Evolutionary conservation across 2,113 vertebrate genomes (phyloP).

Genomic region (Ciconia boyciana): DNA sequence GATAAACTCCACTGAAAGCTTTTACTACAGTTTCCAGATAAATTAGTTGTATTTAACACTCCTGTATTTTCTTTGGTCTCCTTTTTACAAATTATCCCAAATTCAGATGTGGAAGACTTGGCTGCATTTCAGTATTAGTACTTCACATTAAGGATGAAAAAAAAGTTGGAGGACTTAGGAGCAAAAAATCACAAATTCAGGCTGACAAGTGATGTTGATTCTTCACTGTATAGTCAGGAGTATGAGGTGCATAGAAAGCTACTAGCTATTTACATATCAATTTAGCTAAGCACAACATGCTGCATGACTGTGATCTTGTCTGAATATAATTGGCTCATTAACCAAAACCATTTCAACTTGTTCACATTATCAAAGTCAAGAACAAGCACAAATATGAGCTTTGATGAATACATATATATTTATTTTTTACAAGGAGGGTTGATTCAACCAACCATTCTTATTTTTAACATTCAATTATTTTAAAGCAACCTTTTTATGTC

Average conservation of each 20-base stretch:
- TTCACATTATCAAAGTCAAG: constrained; percentile 1
- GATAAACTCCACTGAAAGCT: background rate
- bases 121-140: background rate
- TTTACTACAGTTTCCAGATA: background rate
- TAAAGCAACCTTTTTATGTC: background rate
- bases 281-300: constrained; percentile 18
- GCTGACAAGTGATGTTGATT: background rate
- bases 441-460: background rate
- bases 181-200: background rate
- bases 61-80: background rate
- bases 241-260: background rate
- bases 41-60: background rate
- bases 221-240: background rate
- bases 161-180: background rate
- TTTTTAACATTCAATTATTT: background rate
- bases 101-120: background rate
- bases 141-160: background rate
- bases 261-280: background rate
- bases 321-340: constrained; percentile 47
- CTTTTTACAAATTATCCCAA: background rate
- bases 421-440: background rate
- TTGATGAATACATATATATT: background rate
- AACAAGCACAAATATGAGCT: background rate
- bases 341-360: constrained; percentile 36
- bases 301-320: constrained; percentile 14